Percentiles rank a stretch among this genome's conserved stretches.
phyloP scores from a whole-genome alignment of 1,140 invertebrate species.

The Drosophila watanabei region DNA sequence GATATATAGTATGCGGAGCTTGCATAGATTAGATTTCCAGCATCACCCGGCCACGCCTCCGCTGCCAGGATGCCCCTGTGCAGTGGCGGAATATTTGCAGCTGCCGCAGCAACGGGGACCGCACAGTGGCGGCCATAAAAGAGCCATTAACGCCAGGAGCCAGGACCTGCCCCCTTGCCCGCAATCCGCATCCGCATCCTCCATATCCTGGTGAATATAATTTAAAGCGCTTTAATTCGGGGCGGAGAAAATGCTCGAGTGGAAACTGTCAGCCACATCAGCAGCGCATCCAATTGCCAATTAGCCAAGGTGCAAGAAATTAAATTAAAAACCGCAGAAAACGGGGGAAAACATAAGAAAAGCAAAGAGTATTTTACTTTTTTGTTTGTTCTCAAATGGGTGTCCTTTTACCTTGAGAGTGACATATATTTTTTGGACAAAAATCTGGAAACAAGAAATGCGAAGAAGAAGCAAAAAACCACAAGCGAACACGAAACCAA shows the following conservation, averaged over 20 bases:
- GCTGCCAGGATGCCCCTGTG: conserved; percentile 3
- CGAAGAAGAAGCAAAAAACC: conserved; percentile 11
- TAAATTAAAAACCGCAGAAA: conserved; percentile 48
- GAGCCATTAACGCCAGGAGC: conserved; percentile 79
- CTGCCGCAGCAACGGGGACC: conserved; percentile 66
- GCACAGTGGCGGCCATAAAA: conserved; percentile 74
- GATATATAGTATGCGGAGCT: conserved; percentile 42
- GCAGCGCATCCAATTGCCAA: conserved; percentile 67
- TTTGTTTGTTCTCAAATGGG: not conserved
- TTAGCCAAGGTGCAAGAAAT: conserved; percentile 75
- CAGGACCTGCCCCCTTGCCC: conserved; percentile 13
- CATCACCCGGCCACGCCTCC: conserved; percentile 12
- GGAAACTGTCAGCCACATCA: conserved; percentile 57
- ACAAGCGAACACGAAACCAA: conserved; percentile 68
- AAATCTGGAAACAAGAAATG: conserved; percentile 11
- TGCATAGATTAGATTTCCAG: conserved; percentile 78
- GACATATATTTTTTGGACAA: conserved; percentile 2
- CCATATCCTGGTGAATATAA: conserved; percentile 15
- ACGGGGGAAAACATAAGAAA: not conserved
- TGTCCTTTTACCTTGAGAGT: conserved; percentile 10
- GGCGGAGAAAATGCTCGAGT: conserved; percentile 31
- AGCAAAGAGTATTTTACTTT: not conserved
- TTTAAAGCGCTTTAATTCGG: conserved; percentile 70
- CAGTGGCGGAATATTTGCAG: conserved; percentile 67
- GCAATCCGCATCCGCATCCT: not conserved